Evolutionary conservation across 2,888 invertebrate genomes (phyloP), one percentile per base, ranked within the genome.

Genomic region (Neocrepidodera transversa): DNA sequence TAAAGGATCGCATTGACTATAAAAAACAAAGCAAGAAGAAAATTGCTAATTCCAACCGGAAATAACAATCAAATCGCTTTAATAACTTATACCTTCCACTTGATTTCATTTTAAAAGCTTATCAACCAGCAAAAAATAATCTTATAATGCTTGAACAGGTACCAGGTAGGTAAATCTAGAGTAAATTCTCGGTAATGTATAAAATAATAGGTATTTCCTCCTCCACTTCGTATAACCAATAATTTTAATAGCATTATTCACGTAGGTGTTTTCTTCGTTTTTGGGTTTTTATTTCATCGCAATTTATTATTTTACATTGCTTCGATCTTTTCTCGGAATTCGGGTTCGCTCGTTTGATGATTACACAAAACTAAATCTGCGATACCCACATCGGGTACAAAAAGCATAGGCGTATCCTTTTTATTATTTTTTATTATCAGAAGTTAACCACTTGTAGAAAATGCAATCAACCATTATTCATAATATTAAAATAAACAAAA

Each of bases 201-300:
- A 42, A 58, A 51, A 42, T 50, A 57, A 57, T 51, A 40, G 57
- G 57, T 36, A 51, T 57, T 57, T 51, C 57, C 57, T 57, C 32
- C 36, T 23, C 23, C 42, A n/a, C 26, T 52, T 38, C 23, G 28
- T 42, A 43, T 26, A 51, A 20, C 50, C 38, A 51, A 38, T 52
- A 52, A 58, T 58, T 51, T 28, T 45, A 23, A 38, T 58, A 23
- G 28, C 40, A 28, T 58, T 52, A 58, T 48, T 52, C 58, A 52
- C 35, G 58, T 47, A 38, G 32, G 11, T 26, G n/a, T 40, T 16
- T n/a, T 18, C 10, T 40, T 40, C n/a, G 13, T 40, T 40, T 8
- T n/a, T 16, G 10, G 7, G 1, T 18, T 40, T 40, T 40, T 40
- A 28, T 28, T 28, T 40, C 40, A 40, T 40, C 40, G 16, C 17